A percentile compares a stretch with the other conserved stretches of the same genome.
Conservation (phyloP, 2,113 vertebrate genomes). For the Dipodomys spectabilis region DNA sequence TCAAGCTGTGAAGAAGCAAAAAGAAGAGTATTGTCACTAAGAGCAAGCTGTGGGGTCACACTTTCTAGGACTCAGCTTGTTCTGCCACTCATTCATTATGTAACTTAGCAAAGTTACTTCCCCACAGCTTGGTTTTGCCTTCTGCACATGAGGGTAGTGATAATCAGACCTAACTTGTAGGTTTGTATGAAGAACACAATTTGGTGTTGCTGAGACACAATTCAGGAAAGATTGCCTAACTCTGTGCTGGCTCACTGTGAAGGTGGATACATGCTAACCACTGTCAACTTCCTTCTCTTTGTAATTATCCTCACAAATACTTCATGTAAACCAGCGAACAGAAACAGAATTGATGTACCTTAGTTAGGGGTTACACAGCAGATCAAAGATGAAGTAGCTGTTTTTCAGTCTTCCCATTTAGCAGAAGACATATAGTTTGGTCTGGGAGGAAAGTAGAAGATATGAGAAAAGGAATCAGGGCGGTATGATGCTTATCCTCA, state of each 20-base stretch:
- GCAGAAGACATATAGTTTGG: background rate
- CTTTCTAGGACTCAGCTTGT: background rate
- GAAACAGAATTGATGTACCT: background rate
- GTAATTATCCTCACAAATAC: background rate
- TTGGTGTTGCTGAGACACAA: background rate
- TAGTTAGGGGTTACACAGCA: background rate
- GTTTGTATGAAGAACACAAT: background rate
- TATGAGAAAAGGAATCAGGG: background rate
- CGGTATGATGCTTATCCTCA: background rate
- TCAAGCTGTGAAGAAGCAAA: background rate
- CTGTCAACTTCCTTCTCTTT: background rate
- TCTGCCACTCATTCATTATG: background rate
- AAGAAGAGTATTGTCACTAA: background rate
- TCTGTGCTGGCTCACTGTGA: background rate
- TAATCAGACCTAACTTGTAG: too few species aligned
- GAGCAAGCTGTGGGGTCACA: background rate
- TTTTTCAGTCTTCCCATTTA: background rate
- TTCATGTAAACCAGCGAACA: background rate
- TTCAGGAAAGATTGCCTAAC: background rate
- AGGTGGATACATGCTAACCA: background rate
- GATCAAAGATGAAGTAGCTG: background rate
- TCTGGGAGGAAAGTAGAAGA: background rate
- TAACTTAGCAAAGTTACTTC: background rate
- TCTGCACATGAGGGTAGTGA: background rate
- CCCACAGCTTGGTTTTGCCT: background rate